Evolutionary conservation across 2,797 vertebrate species (phyloP), one percentile per base, ranked within the genome.

Genomic region (Antennarius maculatus): DNA sequence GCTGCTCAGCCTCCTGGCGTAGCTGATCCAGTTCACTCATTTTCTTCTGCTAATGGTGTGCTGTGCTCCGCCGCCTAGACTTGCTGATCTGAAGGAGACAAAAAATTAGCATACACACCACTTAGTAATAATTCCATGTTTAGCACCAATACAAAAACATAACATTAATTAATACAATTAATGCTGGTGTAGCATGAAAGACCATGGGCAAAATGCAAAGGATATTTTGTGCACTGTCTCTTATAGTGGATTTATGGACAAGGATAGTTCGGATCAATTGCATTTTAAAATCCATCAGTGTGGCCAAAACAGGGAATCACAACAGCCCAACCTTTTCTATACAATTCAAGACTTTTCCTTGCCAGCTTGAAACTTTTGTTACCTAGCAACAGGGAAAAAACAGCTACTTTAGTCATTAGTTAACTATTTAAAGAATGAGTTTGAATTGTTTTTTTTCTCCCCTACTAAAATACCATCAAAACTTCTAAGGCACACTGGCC

Each of bases 1-100:
- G 96, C 88, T 97, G 96, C 88, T 98, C 96, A 76, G 96, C 96
- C 95, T 98, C 96, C 92, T 97, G 95, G 94, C 96, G 96, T 95
- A 98, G 93, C 94, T 97, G 96, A 91, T 99, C 98, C 70, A 99
- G 95, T 93, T 99, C 98, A 80, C 97, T 98, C 98, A 99, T 99
- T 95, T 97, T 99, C 94, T 91, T 92, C 88, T 92, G 87, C 94
- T 95, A 93, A 93, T 93, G 91, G 92, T 95, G 93, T 83, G 92
- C 94, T 94, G 94, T 90, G 79, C 92, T 90, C 92, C 93, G 90
- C 93, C 93, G 91, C 95, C 87, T 87, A 89, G 93, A 94, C 92
- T 91, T 94, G 87, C 92, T 91, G 92, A 94, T 95, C 97, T 99
- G 75, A 17, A 71, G 59, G 41, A 74, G 66, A 27, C 82, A 49